phyloP scores from a whole-genome alignment of 2,113 vertebrate genomes.

The Suricata suricatta region DNA sequence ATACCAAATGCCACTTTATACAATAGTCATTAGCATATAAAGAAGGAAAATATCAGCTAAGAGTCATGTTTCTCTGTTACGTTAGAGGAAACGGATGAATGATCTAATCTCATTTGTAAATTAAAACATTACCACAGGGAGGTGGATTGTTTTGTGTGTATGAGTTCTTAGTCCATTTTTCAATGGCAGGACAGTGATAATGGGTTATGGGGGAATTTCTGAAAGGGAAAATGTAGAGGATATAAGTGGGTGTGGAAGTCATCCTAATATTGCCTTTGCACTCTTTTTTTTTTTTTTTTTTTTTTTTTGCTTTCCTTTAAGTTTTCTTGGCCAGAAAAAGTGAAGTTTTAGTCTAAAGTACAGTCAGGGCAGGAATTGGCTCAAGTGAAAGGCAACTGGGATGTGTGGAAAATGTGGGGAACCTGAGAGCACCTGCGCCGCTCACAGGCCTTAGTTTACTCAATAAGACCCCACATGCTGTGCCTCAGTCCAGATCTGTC shows the following conservation, averaged over 20 bases:
- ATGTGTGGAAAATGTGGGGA: neutral
- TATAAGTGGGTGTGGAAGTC: neutral
- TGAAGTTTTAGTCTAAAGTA: neutral
- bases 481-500: neutral
- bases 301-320: neutral
- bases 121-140: neutral
- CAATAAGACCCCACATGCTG: too few relatives aligned
- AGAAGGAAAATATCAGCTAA: neutral
- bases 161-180: conserved; percentile 5
- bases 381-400: neutral
- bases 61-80: neutral
- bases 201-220: neutral
- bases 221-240: neutral
- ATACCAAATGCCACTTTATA: neutral
- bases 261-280: neutral
- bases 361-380: neutral
- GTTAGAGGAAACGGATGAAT: neutral
- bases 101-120: conserved; percentile 19
- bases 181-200: neutral
- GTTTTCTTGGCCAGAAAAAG: neutral
- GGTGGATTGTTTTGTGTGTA: neutral
- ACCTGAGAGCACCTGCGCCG: neutral
- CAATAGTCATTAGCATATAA: neutral
- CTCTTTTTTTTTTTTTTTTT: neutral
- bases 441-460: neutral